These are phyloP conservation scores for Otus scops DNA, from an alignment of 2,797 vertebrate genomes.

Conservation along the genomic window DNA sequence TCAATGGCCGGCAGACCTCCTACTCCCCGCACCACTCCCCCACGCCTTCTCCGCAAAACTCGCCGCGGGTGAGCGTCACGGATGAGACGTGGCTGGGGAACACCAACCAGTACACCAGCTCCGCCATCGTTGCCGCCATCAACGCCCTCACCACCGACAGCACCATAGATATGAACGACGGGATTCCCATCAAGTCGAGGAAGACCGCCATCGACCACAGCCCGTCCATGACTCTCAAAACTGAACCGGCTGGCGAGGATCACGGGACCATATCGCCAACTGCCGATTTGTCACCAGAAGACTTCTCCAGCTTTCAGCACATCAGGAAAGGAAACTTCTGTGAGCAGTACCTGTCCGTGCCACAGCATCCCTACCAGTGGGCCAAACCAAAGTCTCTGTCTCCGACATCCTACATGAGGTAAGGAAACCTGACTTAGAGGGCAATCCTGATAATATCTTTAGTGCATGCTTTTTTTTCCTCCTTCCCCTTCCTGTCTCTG, in stretches of 20 bases:
- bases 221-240: slow-evolving; percentile 86
- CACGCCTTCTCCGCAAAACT: slow-evolving; percentile 86
- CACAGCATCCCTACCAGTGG: slow-evolving; percentile 90
- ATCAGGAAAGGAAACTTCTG: slow-evolving; percentile 90
- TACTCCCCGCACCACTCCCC: slow-evolving; percentile 89
- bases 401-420: slow-evolving; percentile 86
- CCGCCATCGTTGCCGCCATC: slow-evolving; percentile 94
- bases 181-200: slow-evolving; percentile 90
- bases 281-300: slow-evolving; percentile 80
- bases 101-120: slow-evolving; percentile 96
- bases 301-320: slow-evolving; percentile 81
- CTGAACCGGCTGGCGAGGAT: slow-evolving; percentile 87
- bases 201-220: slow-evolving; percentile 86
- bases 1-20: slow-evolving; percentile 85
- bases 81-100: slow-evolving; percentile 91
- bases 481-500: background rate
- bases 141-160: slow-evolving; percentile 94
- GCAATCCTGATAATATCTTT: background rate
- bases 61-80: slow-evolving; percentile 89
- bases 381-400: slow-evolving; percentile 87
- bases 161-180: slow-evolving; percentile 86
- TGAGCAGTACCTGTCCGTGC: slow-evolving; percentile 90
- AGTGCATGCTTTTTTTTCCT: background rate
- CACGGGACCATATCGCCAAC: slow-evolving; percentile 76
- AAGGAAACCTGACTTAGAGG: background rate